These are phyloP conservation scores for Clanis bilineata DNA, from an alignment of 2,888 invertebrate genomes.

Conservation along the genomic window DNA sequence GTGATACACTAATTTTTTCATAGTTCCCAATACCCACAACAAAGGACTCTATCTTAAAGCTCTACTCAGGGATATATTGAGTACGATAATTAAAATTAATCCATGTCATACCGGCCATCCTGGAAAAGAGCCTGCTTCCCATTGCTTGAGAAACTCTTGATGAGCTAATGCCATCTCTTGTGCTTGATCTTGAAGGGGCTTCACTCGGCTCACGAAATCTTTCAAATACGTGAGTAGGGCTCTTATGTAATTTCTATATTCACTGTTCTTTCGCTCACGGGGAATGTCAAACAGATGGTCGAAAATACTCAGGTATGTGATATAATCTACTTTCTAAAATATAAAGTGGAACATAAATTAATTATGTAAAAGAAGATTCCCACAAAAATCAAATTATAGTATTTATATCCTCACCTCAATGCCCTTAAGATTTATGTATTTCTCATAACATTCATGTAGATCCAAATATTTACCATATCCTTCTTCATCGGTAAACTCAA, in stretches of 20 bases:
- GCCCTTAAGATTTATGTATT: conserved; percentile 97
- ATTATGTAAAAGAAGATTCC: background rate
- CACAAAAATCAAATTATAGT: background rate
- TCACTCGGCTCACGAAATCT: conserved; percentile 91
- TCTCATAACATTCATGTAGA: conserved; percentile 97
- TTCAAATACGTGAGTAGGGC: conserved; percentile 92
- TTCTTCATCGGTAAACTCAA: conserved; percentile 99
- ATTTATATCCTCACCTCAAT: conserved; percentile 85
- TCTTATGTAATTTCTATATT: conserved; percentile 92
- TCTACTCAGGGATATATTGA: no score
- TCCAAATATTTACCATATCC: conserved; percentile 99
- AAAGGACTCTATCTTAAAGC: no score
- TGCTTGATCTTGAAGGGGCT: conserved; percentile 92
- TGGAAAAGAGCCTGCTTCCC: conserved; percentile 94
- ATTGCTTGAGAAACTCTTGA: conserved; percentile 91
- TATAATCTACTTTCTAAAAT: conserved; percentile 94
- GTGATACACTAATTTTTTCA: no score
- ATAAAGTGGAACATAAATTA: conserved; percentile 6
- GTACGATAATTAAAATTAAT: background rate
- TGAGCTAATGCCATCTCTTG: conserved; percentile 89
- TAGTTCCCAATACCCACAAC: no score
- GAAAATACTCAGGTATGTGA: conserved; percentile 95
- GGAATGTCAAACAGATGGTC: conserved; percentile 98
- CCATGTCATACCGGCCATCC: conserved; percentile 91
- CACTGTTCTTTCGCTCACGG: conserved; percentile 93